Evolutionary conservation across 2,797 vertebrate genomes (phyloP).

Genomic region (Megalops cyprinoides): DNA sequence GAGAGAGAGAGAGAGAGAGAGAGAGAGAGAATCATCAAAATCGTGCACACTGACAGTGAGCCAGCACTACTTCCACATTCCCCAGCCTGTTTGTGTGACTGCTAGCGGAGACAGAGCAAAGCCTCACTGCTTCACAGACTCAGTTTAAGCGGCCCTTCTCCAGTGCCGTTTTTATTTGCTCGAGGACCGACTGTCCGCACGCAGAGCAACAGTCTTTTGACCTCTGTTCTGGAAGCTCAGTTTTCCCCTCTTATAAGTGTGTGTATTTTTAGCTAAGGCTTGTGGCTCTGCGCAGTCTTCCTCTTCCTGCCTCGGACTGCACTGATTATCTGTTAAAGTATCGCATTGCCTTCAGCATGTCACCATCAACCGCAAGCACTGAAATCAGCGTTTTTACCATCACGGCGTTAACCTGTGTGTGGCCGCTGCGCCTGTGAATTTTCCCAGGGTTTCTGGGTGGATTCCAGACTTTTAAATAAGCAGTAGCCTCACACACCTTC

Average conservation of each 20-base stretch:
- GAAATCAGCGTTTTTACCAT: neutral
- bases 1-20: conserved; percentile 4
- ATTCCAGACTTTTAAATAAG: too few species aligned
- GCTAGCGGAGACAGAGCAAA: neutral
- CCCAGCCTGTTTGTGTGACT: neutral
- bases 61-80: neutral
- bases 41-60: neutral
- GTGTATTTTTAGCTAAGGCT: neutral
- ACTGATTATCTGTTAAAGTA: neutral
- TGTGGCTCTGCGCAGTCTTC: neutral
- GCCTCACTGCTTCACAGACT: neutral
- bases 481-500: too few species aligned
- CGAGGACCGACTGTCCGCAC: neutral
- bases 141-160: neutral
- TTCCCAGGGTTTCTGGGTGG: neutral
- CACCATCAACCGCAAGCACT: neutral
- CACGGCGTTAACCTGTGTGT: neutral
- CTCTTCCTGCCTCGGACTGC: neutral
- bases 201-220: neutral
- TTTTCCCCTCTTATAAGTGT: neutral
- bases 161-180: neutral
- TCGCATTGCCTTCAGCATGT: neutral
- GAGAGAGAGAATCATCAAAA: neutral
- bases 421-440: neutral
- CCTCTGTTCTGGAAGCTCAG: neutral